phyloP scores from a whole-genome alignment of 2,888 invertebrate genomes.

The Coelinius sp. region DNA sequence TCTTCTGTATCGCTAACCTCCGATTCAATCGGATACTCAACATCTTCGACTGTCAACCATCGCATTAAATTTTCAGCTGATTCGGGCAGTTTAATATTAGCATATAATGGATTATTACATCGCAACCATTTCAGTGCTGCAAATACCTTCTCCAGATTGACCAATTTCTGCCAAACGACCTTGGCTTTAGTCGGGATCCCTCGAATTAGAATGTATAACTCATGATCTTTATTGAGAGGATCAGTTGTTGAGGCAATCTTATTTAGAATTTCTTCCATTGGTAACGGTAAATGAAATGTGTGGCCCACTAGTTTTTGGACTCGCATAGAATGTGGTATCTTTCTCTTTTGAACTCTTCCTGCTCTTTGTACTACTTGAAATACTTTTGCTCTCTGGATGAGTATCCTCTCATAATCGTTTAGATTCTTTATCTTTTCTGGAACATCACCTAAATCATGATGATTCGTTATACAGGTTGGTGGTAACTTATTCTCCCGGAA shows the following conservation, averaged over 20 bases:
- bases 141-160: no score
- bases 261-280: no score
- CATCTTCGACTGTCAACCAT: neutral
- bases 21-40: neutral
- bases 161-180: conserved; percentile 53
- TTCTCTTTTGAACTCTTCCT: conserved; percentile 57
- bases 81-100: neutral
- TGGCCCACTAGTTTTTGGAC: conserved; percentile 49
- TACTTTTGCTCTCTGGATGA: no score
- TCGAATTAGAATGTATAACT: conserved; percentile 58
- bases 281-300: conserved; percentile 61
- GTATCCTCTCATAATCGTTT: conserved; percentile 39
- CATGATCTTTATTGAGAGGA: conserved; percentile 53
- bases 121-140: conserved; percentile 55
- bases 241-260: conserved; percentile 52
- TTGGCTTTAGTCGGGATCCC: conserved; percentile 54
- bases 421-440: neutral
- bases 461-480: conserved; percentile 46
- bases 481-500: conserved; percentile 42
- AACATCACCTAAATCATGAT: conserved; percentile 2
- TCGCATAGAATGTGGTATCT: conserved; percentile 50
- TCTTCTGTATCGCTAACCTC: neutral
- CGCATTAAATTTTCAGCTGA: neutral
- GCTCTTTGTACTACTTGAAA: no score
- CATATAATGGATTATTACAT: neutral